Conservation (phyloP, 2,888 invertebrate species). For the Eilema depressum region DNA sequence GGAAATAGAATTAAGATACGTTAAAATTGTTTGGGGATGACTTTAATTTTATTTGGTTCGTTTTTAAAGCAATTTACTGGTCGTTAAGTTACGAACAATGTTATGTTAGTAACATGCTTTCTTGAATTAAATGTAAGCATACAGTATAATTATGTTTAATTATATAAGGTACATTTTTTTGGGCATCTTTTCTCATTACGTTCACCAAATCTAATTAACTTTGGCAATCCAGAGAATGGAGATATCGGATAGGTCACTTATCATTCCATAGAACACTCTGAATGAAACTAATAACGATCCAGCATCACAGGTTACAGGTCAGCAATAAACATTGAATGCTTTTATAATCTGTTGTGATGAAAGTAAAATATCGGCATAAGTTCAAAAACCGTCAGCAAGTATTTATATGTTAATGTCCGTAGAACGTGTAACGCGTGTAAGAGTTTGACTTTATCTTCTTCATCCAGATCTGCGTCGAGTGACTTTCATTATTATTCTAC, state of each 20-base stretch:
- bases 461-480: constrained; percentile 13
- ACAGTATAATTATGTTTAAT: background rate
- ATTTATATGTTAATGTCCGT: background rate
- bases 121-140: background rate
- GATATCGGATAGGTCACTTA: background rate
- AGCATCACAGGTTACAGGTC: too few relatives aligned
- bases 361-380: background rate
- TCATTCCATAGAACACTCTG: background rate
- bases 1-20: constrained; percentile 3
- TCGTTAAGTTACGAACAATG: background rate
- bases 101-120: background rate
- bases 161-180: background rate
- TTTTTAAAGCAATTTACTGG: background rate
- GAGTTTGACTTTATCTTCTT: constrained; percentile 1
- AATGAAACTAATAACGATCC: too few relatives aligned
- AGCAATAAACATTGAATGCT: background rate
- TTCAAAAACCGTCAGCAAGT: background rate
- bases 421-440: background rate
- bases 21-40: background rate
- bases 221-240: too few relatives aligned
- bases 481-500: constrained; percentile 37
- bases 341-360: background rate
- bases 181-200: background rate
- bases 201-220: background rate
- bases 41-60: background rate